These are phyloP conservation scores for Onychostruthus taczanowskii DNA, from an alignment of 2,113 vertebrate species.

Conservation along the genomic window DNA sequence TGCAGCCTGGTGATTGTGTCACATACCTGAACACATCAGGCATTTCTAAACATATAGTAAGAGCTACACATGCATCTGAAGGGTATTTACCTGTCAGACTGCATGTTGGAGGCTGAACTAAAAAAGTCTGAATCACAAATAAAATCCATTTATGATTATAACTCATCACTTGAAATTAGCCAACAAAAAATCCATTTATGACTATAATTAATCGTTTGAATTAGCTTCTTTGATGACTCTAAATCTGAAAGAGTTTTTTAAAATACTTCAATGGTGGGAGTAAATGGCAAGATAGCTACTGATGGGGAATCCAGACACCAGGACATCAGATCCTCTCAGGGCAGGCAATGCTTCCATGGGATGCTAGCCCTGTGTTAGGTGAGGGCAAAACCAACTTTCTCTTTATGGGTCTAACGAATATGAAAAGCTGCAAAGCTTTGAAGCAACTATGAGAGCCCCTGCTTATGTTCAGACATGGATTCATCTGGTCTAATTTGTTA, in stretches of 20 bases:
- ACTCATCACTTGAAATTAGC: background rate
- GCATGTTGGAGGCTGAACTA: background rate
- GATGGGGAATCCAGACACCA: background rate
- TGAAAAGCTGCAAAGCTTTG: background rate
- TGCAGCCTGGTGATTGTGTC: accelerated
- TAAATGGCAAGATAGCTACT: background rate
- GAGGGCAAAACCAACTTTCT: background rate
- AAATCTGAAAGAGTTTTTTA: background rate
- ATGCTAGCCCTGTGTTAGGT: background rate
- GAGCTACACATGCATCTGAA: background rate
- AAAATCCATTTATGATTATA: background rate
- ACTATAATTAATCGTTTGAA: background rate
- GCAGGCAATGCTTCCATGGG: accelerated
- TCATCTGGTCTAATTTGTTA: background rate
- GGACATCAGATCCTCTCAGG: background rate
- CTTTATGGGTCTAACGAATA: background rate
- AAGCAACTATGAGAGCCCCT: background rate
- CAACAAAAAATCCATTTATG: background rate
- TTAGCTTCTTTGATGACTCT: background rate
- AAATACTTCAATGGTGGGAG: background rate
- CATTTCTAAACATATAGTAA: background rate
- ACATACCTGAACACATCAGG: background rate
- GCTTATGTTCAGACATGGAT: background rate
- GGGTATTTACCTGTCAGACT: background rate
- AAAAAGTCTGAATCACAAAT: background rate